phyloP scores from a whole-genome alignment of 1,140 invertebrate species.

The Diorhabda elongata region DNA sequence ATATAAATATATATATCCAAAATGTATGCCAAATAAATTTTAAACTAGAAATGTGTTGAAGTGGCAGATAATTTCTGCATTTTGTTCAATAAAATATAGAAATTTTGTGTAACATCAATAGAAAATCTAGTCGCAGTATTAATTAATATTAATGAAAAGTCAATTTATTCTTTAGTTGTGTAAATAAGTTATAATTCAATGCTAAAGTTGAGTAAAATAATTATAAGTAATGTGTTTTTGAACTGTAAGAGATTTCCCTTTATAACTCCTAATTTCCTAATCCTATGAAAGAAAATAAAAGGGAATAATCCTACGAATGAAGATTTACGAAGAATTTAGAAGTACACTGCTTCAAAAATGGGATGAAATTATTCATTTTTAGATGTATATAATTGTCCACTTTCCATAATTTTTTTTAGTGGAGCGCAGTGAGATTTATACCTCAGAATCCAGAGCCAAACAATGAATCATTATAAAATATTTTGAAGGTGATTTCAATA shows the following conservation, averaged over 20 bases:
- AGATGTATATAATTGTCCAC: no score
- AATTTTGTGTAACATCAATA: slow-evolving; percentile 29
- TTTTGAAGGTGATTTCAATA: no score
- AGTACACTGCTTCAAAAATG: no score
- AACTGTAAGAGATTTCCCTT: slow-evolving; percentile 40
- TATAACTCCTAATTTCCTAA: neutral
- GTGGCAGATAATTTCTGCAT: slow-evolving; percentile 28
- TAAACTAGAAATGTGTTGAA: slow-evolving; percentile 32
- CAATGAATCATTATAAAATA: no score
- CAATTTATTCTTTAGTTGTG: slow-evolving; percentile 45
- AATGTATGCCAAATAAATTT: slow-evolving; percentile 43
- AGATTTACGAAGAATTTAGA: no score
- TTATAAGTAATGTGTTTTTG: slow-evolving; percentile 45
- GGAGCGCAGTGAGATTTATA: no score
- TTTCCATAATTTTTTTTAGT: no score
- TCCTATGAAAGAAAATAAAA: no score
- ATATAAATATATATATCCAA: slow-evolving; percentile 34
- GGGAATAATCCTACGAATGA: no score
- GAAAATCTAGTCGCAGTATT: slow-evolving; percentile 39
- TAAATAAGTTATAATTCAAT: slow-evolving; percentile 44
- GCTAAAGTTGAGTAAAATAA: slow-evolving; percentile 44
- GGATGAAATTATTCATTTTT: no score
- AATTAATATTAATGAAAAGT: slow-evolving; percentile 40
- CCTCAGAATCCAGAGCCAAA: no score
- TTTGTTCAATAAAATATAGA: slow-evolving; percentile 17